These are phyloP conservation scores for Buteo buteo DNA, from an alignment of 2,113 vertebrate genomes.

Conservation along the genomic window DNA sequence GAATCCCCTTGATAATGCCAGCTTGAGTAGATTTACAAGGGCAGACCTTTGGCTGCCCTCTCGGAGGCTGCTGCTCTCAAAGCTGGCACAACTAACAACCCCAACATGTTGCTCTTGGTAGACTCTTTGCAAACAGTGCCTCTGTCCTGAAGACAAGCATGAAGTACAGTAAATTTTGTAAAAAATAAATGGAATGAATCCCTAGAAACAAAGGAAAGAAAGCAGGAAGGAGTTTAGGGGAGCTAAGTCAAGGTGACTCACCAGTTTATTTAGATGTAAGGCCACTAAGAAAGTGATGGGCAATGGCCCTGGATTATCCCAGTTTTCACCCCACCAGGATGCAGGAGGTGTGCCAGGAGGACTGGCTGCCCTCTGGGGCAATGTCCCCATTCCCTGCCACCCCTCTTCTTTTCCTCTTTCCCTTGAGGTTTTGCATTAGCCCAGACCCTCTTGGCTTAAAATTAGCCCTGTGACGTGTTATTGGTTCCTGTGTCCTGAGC, in stretches of 20 bases:
- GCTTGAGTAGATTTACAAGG: not conserved
- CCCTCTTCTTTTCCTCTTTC: not conserved
- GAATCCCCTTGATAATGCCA: not conserved
- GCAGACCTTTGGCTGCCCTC: not conserved
- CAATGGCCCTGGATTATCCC: not conserved
- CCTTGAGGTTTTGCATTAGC: not conserved
- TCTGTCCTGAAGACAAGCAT: not conserved
- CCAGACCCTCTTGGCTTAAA: not conserved
- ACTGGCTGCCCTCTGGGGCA: not conserved
- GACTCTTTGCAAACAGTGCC: not conserved
- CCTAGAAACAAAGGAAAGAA: not conserved
- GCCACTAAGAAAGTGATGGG: not conserved
- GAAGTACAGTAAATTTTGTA: not conserved
- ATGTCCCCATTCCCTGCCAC: not conserved
- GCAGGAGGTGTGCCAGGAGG: not conserved
- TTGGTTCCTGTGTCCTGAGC: not conserved
- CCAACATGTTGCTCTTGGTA: fast-evolving
- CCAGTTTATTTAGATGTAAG: not conserved
- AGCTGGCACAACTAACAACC: not conserved
- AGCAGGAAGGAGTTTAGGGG: not conserved
- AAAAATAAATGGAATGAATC: not conserved
- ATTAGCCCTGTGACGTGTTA: not conserved
- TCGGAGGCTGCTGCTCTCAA: not conserved
- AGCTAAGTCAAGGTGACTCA: not conserved
- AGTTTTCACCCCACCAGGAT: not conserved